Evolutionary conservation across 2,113 vertebrate genomes (phyloP).

Genomic region (Hippocampus barbouri): DNA sequence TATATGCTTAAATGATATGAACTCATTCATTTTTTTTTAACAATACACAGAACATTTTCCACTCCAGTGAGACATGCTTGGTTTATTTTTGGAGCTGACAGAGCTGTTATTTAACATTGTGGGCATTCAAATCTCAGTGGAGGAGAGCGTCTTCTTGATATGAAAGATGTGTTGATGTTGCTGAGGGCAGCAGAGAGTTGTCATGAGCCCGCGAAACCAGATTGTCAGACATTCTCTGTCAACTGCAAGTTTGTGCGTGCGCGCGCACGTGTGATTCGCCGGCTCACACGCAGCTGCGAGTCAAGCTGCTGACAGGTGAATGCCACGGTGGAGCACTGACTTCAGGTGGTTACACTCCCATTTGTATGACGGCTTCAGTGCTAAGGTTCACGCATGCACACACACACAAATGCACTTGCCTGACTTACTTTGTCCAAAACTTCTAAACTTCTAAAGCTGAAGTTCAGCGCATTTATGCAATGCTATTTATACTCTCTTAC

Average conservation of each 20-base stretch:
- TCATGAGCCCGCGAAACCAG: constrained; percentile 30
- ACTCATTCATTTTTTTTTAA: background rate
- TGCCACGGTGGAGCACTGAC: constrained; percentile 21
- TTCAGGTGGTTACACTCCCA: constrained; percentile 31
- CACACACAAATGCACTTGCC: background rate
- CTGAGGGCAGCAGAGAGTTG: constrained; percentile 26
- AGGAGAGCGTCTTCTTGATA: constrained; percentile 18
- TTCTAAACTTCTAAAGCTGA: no score
- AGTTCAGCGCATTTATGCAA: constrained; percentile 6
- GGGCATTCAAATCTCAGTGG: constrained; percentile 20
- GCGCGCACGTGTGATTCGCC: constrained; percentile 31
- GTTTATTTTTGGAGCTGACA: background rate
- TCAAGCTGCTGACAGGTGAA: constrained; percentile 54
- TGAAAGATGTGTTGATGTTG: constrained; percentile 24
- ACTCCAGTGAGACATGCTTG: background rate
- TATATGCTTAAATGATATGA: background rate
- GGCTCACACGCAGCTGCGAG: constrained; percentile 43
- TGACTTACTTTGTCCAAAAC: constrained; percentile 3
- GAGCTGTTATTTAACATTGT: constrained; percentile 23
- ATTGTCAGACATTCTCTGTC: constrained; percentile 34
- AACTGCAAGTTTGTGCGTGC: constrained; percentile 23
- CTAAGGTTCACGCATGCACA: constrained; percentile 9
- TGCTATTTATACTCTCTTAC: constrained; percentile 9
- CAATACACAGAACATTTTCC: background rate
- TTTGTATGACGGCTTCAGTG: constrained; percentile 26